These are phyloP conservation scores for Coleophora flavipennella DNA, from an alignment of 2,888 invertebrate species.

Conservation along the genomic window DNA sequence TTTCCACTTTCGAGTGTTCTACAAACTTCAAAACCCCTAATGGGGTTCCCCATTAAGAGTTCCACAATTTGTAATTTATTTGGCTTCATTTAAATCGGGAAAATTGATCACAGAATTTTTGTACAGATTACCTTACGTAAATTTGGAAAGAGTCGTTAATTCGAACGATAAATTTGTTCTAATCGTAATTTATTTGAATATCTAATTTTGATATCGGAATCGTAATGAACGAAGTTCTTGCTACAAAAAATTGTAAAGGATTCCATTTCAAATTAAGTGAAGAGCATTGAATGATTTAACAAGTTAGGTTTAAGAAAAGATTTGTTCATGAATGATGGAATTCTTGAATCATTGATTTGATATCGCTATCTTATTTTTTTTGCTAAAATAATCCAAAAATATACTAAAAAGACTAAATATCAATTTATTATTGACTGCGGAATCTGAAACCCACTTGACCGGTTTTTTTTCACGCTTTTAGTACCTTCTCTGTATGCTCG, in stretches of 20 bases:
- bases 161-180: slow-evolving; percentile 23
- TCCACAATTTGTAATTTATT: slow-evolving; percentile 67
- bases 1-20: slow-evolving; percentile 36
- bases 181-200: slow-evolving; percentile 22
- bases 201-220: slow-evolving; percentile 15
- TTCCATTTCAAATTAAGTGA: too few relatives aligned
- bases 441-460: too few relatives aligned
- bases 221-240: slow-evolving; percentile 3
- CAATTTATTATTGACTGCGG: too few relatives aligned
- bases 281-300: too few relatives aligned
- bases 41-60: slow-evolving; percentile 64
- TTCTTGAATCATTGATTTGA: too few relatives aligned
- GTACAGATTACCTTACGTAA: slow-evolving; percentile 40
- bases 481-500: too few relatives aligned
- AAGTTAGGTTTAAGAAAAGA: too few relatives aligned
- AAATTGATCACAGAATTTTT: slow-evolving; percentile 37
- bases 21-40: slow-evolving; percentile 60
- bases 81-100: slow-evolving; percentile 36
- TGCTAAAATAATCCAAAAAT: too few relatives aligned
- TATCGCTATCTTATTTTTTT: too few relatives aligned
- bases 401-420: too few relatives aligned
- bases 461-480: too few relatives aligned
- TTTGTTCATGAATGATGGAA: too few relatives aligned
- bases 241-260: background rate
- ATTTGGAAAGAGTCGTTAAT: slow-evolving; percentile 43